Conservation (phyloP, 2,888 invertebrate genomes). For the Kryphioiulus occultus region DNA sequence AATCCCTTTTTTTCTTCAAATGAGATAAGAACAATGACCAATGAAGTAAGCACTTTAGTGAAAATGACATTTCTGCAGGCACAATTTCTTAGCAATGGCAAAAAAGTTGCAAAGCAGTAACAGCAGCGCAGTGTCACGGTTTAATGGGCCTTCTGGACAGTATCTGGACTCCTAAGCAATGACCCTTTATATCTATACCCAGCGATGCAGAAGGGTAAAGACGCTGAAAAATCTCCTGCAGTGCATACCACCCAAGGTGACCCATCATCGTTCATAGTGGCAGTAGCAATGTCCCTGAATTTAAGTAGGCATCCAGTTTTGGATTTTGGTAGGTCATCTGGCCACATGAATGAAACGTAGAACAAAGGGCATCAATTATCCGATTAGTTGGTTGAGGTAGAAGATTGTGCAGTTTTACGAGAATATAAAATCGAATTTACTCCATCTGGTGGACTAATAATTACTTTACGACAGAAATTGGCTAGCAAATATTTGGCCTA, state of each 20-base stretch:
- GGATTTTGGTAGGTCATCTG: neutral
- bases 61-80: neutral
- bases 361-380: neutral
- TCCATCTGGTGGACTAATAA: too few relatives aligned
- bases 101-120: neutral
- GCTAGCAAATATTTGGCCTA: too few relatives aligned
- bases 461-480: too few relatives aligned
- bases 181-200: neutral
- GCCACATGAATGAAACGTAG: neutral
- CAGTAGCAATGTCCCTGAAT: slow-evolving; percentile 5
- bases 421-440: too few relatives aligned
- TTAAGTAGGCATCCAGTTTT: neutral
- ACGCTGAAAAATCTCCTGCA: slow-evolving; percentile 18
- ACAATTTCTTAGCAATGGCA: neutral
- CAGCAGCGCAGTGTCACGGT: slow-evolving; percentile 1
- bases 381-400: neutral
- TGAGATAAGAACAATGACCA: too few relatives aligned
- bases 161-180: neutral
- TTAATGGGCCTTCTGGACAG: slow-evolving; percentile 26
- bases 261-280: slow-evolving; percentile 23
- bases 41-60: neutral
- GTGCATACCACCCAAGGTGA: slow-evolving; percentile 26
- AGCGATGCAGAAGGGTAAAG: slow-evolving; percentile 18
- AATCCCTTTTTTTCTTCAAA: too few relatives aligned
- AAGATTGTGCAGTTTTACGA: too few relatives aligned